Conservation (phyloP, 2,113 vertebrate species). For the Oryctolagus cuniculus region mOryCun1.1 NC_091448.1:31053501-31054000, state of each 20-base stretch:
- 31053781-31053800: constrained; percentile 75
- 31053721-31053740: constrained; percentile 72
- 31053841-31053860: constrained; percentile 65
- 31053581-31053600: constrained; percentile 78
- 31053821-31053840: constrained; percentile 70
- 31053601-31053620: constrained; percentile 77
- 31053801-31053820: constrained; percentile 75
- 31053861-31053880: constrained; percentile 55
- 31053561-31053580: constrained; percentile 80
- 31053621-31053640: constrained; percentile 37
- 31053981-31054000: not conserved
- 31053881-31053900: not conserved
- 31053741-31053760: constrained; percentile 73
- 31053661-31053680: constrained; percentile 34
- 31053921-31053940: not conserved
- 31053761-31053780: constrained; percentile 79
- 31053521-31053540: constrained; percentile 82
- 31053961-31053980: not conserved
- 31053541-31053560: constrained; percentile 82
- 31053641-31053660: constrained; percentile 30
- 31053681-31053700: constrained; percentile 72
- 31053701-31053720: constrained; percentile 80
- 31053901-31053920: not conserved
- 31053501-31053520: constrained; percentile 83
- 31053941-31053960: not conserved